Conservation (phyloP, 2,888 invertebrate genomes). For the Polymixis flavicincta region DNA sequence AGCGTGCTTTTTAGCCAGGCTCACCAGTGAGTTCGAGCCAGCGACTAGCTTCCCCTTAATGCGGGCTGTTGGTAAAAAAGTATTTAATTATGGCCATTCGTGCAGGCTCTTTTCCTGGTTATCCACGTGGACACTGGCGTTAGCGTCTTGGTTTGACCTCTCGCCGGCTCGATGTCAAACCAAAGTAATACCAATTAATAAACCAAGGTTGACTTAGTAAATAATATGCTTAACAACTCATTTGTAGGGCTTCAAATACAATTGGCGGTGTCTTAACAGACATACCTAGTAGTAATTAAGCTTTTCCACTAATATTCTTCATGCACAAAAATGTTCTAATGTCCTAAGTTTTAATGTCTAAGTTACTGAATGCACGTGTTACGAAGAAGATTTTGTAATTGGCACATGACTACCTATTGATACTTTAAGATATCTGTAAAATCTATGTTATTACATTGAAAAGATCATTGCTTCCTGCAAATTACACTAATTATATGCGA, state of each 20-base stretch:
- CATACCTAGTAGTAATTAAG: not conserved
- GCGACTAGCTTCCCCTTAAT: too few species aligned
- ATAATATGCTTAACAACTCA: conserved; percentile 11
- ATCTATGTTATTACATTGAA: too few species aligned
- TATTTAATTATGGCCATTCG: not conserved
- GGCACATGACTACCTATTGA: too few species aligned
- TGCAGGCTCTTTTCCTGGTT: not conserved
- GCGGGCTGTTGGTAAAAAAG: not conserved
- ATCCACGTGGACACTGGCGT: not conserved
- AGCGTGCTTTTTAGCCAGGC: too few species aligned
- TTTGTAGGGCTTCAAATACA: conserved; percentile 20
- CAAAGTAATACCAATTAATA: not conserved
- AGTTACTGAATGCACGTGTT: too few species aligned
- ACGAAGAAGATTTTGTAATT: too few species aligned
- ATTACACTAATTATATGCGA: not conserved
- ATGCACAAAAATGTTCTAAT: too few species aligned
- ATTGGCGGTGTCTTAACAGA: not conserved
- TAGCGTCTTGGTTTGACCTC: not conserved
- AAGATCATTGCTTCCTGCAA: too few species aligned
- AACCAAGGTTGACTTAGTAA: conserved; percentile 19
- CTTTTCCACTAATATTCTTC: not conserved
- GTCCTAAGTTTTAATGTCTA: too few species aligned
- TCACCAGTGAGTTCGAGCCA: too few species aligned
- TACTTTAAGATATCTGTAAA: too few species aligned
- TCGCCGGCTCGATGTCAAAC: conserved; percentile 1